Evolutionary conservation across 1,140 invertebrate genomes (phyloP).

Genomic region (Drosophila busckii): DNA sequence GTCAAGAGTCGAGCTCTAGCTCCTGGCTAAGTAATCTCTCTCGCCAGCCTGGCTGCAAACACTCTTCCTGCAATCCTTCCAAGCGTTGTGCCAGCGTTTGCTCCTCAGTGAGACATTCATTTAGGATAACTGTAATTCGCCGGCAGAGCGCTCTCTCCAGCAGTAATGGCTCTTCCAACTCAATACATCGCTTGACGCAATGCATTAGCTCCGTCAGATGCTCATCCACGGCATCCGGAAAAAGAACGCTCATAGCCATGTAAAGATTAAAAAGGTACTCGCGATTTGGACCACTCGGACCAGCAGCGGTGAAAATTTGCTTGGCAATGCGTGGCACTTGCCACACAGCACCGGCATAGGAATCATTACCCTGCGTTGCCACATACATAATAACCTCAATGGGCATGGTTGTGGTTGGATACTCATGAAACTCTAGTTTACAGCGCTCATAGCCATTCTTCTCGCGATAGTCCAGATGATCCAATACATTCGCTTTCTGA

Average conservation of each 20-base stretch:
- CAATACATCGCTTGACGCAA: conserved; percentile 34
- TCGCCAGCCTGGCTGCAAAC: conserved; percentile 44
- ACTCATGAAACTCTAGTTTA: conserved; percentile 85
- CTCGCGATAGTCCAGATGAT: conserved; percentile 93
- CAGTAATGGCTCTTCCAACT: conserved; percentile 79
- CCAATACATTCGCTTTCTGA: conserved; percentile 85
- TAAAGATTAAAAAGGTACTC: conserved; percentile 94
- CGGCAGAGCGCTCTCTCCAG: conserved; percentile 37
- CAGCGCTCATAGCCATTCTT: conserved; percentile 91
- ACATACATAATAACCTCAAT: conserved; percentile 91
- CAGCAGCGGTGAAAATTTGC: conserved; percentile 86
- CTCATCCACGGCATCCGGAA: conserved; percentile 84
- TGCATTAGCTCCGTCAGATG: conserved; percentile 89
- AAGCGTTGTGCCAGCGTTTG: conserved; percentile 9
- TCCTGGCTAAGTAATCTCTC: conserved; percentile 46
- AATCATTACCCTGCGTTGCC: conserved; percentile 87
- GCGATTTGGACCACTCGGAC: conserved; percentile 91
- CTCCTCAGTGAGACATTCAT: conserved; percentile 3
- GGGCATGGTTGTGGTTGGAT: conserved; percentile 69
- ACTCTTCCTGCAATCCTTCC: conserved; percentile 30
- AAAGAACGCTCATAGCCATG: conserved; percentile 86
- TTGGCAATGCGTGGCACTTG: conserved; percentile 87
- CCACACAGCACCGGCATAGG: conserved; percentile 85
- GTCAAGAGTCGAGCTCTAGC: conserved; percentile 19
- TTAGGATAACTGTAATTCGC: conserved; percentile 40